A percentile compares a stretch with the other conserved stretches of the same genome.
Evolutionary conservation across 2,888 invertebrate genomes (phyloP).

Genomic region (Junonia oenone): DNA sequence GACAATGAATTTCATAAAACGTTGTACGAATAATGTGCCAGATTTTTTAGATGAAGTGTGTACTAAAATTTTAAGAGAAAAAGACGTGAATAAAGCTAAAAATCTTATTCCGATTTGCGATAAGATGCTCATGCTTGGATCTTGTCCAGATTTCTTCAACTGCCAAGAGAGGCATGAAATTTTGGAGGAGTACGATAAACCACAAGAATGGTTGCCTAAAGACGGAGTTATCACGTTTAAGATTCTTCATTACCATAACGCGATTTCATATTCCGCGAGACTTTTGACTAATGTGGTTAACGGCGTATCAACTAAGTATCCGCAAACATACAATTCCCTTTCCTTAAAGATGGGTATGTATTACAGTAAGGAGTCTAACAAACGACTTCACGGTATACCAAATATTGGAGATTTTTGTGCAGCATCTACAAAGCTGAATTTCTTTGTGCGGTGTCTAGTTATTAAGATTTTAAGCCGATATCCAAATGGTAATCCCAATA

Average conservation of each 20-base stretch:
- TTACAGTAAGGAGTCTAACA: constrained; percentile 54
- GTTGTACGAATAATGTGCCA: constrained; percentile 59
- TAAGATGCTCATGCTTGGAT: constrained; percentile 81
- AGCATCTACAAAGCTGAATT: constrained; percentile 59
- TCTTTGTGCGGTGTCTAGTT: constrained; percentile 79
- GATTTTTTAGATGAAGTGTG: constrained; percentile 50
- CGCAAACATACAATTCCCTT: constrained; percentile 50
- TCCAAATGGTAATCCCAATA: constrained; percentile 46
- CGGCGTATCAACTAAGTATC: constrained; percentile 42
- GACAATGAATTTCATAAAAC: constrained; percentile 78
- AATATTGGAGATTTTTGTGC: constrained; percentile 80
- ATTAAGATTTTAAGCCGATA: constrained; percentile 56
- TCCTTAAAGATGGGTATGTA: constrained; percentile 60
- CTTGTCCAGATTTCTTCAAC: constrained; percentile 76
- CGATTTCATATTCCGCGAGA: constrained; percentile 81
- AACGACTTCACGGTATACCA: constrained; percentile 53
- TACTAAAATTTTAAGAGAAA: constrained; percentile 46
- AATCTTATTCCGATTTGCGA: constrained; percentile 76
- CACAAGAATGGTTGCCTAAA: constrained; percentile 71
- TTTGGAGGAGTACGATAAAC: constrained; percentile 74
- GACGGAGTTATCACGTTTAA: constrained; percentile 79
- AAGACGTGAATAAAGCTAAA: constrained; percentile 64
- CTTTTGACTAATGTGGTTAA: constrained; percentile 43
- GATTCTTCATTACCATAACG: constrained; percentile 78
- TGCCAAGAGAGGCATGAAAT: constrained; percentile 82